phyloP scores from a whole-genome alignment of 2,113 vertebrate species.

The Acanthisitta chloris region DNA sequence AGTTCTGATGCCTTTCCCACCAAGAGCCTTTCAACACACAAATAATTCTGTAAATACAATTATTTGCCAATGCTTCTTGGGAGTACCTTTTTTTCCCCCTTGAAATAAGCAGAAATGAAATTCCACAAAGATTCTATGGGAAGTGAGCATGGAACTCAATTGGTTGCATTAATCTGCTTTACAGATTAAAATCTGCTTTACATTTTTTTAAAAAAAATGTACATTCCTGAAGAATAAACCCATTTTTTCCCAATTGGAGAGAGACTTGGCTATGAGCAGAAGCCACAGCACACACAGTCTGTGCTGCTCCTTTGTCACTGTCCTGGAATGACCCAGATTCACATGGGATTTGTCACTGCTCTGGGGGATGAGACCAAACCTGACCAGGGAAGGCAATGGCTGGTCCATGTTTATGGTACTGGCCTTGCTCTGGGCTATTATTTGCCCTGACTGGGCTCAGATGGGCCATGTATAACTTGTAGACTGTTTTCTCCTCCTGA shows the following conservation, averaged over 20 bases:
- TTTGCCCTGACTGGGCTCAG: neutral
- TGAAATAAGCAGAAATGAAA: neutral
- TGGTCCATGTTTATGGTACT: accelerated
- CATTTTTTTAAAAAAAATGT: accelerated
- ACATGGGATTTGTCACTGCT: neutral
- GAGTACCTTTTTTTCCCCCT: neutral
- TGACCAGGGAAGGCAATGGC: neutral
- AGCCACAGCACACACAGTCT: neutral
- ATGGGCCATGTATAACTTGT: accelerated
- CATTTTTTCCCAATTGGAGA: neutral
- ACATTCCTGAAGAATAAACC: neutral
- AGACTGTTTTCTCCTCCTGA: neutral
- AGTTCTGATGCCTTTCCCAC: neutral
- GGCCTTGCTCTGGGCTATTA: neutral
- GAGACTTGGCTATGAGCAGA: neutral
- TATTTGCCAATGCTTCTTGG: neutral
- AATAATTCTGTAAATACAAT: neutral
- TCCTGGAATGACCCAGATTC: neutral
- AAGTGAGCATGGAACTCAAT: neutral
- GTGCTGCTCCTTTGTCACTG: neutral
- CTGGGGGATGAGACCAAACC: neutral
- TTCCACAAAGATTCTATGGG: neutral
- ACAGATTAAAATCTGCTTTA: too few relatives aligned
- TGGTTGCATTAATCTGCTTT: neutral
- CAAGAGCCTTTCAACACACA: neutral